Conservation (phyloP, 2,888 invertebrate species). For the Drepanosiphum platanoidis region DNA sequence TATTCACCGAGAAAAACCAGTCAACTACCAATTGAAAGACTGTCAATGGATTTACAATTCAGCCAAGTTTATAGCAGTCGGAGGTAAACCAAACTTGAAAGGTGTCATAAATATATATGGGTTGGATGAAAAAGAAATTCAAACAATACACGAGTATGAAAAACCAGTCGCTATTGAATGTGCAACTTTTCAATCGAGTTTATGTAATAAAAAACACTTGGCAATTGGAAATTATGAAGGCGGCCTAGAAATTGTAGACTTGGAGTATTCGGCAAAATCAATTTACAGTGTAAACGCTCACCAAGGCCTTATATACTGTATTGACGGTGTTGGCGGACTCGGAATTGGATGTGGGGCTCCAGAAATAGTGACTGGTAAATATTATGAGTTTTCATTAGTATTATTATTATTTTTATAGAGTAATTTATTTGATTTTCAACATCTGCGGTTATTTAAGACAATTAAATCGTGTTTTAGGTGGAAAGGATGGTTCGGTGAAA, state of each 20-base stretch:
- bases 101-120: constrained; percentile 87
- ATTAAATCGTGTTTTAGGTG: constrained; percentile 59
- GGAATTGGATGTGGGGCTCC: constrained; percentile 88
- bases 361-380: constrained; percentile 88
- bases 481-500: constrained; percentile 79
- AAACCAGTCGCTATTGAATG: constrained; percentile 90
- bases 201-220: constrained; percentile 80
- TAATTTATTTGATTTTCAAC: too few relatives aligned
- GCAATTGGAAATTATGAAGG: constrained; percentile 93
- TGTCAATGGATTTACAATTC: constrained; percentile 96
- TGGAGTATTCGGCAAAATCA: constrained; percentile 78
- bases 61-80: constrained; percentile 90
- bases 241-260: constrained; percentile 84
- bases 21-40: constrained; percentile 89
- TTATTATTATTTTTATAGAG: background rate
- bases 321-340: constrained; percentile 88
- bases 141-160: constrained; percentile 72
- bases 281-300: constrained; percentile 85
- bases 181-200: constrained; percentile 91
- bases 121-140: constrained; percentile 78
- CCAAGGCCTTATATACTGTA: constrained; percentile 85
- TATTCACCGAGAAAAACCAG: constrained; percentile 82
- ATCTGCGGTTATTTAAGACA: too few relatives aligned
- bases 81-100: constrained; percentile 84
- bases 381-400: constrained; percentile 6